phyloP scores from a whole-genome alignment of 2,797 vertebrate species.

The Hyperoplus immaculatus region DNA sequence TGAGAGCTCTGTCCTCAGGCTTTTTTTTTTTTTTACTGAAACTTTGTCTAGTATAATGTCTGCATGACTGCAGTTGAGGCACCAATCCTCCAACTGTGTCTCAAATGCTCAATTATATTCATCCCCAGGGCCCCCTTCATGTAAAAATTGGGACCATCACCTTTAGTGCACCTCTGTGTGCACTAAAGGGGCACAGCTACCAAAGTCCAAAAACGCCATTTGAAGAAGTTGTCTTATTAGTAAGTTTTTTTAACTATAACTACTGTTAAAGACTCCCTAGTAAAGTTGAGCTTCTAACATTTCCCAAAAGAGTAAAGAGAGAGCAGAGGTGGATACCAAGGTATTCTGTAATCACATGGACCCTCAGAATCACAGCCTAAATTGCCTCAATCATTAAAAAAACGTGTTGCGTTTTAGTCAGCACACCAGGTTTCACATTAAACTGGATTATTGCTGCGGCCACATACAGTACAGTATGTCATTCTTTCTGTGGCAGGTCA shows the following conservation, averaged over 20 bases:
- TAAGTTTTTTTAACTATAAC: slow-evolving; percentile 23
- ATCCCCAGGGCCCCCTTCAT: neutral
- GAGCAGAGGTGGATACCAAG: slow-evolving; percentile 69
- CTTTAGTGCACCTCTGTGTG: neutral
- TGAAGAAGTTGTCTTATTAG: slow-evolving; percentile 17
- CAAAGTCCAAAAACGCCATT: slow-evolving; percentile 38
- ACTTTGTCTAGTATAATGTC: slow-evolving; percentile 26
- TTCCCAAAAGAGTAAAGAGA: slow-evolving; percentile 65
- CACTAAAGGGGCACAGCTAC: slow-evolving; percentile 21
- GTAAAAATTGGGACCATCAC: slow-evolving; percentile 10
- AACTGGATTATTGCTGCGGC: slow-evolving; percentile 64
- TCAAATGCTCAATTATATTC: neutral
- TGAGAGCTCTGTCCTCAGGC: slow-evolving; percentile 32
- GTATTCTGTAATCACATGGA: slow-evolving; percentile 69
- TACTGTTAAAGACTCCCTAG: slow-evolving; percentile 47
- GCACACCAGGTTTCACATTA: slow-evolving; percentile 67
- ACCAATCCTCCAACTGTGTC: slow-evolving; percentile 8
- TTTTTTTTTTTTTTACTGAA: slow-evolving; percentile 38
- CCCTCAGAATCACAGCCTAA: slow-evolving; percentile 67
- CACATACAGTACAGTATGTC: slow-evolving; percentile 38
- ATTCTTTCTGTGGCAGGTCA: slow-evolving; percentile 60
- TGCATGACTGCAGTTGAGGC: slow-evolving; percentile 17
- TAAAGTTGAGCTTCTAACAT: slow-evolving; percentile 56
- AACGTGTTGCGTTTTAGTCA: slow-evolving; percentile 76
- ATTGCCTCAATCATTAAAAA: slow-evolving; percentile 82